These are phyloP conservation scores for Caenorhabditis sulstoni DNA, from an alignment of 2,888 invertebrate genomes.

Conservation along the genomic window DNA sequence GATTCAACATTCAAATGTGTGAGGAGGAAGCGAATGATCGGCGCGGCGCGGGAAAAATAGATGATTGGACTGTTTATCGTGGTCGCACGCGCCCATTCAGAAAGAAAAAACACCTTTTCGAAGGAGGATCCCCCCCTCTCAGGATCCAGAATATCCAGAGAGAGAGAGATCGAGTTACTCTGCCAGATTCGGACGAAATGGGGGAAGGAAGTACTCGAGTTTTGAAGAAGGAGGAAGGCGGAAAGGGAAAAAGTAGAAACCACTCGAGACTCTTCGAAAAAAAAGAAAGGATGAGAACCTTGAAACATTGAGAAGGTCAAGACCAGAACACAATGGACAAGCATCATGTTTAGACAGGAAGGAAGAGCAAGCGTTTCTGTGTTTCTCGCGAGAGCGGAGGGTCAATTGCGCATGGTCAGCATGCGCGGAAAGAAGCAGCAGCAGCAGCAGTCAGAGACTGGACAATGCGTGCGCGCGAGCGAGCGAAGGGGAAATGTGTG, in stretches of 20 bases:
- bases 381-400: neutral
- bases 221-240: neutral
- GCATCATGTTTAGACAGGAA: constrained; percentile 21
- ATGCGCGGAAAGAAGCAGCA: neutral
- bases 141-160: no score
- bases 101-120: constrained; percentile 12
- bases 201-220: neutral
- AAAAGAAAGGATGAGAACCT: constrained; percentile 4
- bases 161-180: no score
- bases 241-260: neutral
- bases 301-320: neutral
- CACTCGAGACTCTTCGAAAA: neutral
- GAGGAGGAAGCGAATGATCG: constrained; percentile 5
- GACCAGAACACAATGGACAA: constrained; percentile 9
- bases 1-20: constrained; percentile 47
- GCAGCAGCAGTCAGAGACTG: neutral
- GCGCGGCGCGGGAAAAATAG: constrained; percentile 9
- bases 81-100: neutral
- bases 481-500: constrained; percentile 17
- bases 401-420: constrained; percentile 25
- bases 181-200: no score
- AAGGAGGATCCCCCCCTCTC: neutral
- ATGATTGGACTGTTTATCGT: constrained; percentile 41
- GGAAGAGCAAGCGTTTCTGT: neutral
- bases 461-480: constrained; percentile 13